Evolutionary conservation across 2,113 vertebrate genomes (phyloP).

Genomic region (Eidolon helvum): DNA sequence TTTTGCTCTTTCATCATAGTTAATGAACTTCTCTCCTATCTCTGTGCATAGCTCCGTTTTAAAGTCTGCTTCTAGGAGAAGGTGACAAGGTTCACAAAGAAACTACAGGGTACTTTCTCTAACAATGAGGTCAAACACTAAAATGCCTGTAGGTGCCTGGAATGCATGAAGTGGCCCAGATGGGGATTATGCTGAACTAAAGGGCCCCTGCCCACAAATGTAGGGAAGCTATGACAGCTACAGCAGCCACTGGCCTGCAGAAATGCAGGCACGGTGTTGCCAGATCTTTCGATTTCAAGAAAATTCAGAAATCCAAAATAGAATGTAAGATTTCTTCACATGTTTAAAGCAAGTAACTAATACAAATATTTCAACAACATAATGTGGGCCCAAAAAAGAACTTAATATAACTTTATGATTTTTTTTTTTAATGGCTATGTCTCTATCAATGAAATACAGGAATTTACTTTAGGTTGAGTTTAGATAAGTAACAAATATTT

Average conservation of each 20-base stretch:
- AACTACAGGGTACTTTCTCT: background rate
- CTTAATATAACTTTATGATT: background rate
- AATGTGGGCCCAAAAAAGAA: background rate
- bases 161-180: background rate
- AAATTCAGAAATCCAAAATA: conserved; percentile 28
- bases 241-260: background rate
- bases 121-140: background rate
- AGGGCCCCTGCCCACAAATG: background rate
- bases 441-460: background rate
- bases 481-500: background rate
- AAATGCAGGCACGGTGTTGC: background rate
- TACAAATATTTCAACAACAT: background rate
- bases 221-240: background rate
- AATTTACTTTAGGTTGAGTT: background rate
- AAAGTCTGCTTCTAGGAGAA: background rate
- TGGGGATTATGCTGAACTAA: background rate
- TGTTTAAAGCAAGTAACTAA: background rate
- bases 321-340: background rate
- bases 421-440: background rate
- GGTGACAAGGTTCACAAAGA: background rate
- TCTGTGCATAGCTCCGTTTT: background rate
- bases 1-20: background rate
- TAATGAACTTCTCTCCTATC: background rate
- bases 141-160: background rate
- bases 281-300: background rate